Base-by-base conservation (phyloP, 1,140 invertebrate genomes). In the Cyclargus thomasi region DNA sequence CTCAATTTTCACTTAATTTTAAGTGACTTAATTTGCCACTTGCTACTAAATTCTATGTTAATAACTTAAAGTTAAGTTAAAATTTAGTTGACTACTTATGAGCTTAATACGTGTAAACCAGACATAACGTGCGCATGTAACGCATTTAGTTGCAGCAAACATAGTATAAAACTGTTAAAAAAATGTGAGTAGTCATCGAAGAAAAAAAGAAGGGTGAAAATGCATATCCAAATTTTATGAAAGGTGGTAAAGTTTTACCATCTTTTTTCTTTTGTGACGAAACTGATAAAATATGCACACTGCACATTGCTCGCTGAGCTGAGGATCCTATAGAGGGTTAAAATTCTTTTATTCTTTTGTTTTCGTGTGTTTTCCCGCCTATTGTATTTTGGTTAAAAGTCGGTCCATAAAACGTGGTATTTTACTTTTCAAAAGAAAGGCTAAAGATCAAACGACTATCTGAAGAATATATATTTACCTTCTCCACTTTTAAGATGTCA, bases 251-350 rank as follows among this genome's bases (percentile, higher is more conserved):
- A 47, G 39, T 47, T 39, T 39, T 16, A 16, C 10, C 14, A 47
- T 47, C n/a, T n/a, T 47, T 47, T 47, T 47, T 14, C 39, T 47
- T 47, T 47, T 47, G 39, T 47, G 39, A 14, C 39, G 39, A 11
- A 47, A 47, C 39, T 47, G 39, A 47, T 47, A 47, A 47, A 47
- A 47, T 47, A 47, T 47, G 39, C 39, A 47, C 39, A 47, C 29
- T 29, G 29, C 29, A 29, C 29, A 29, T 29, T 47, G 39, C 39
- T 16, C 39, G 39, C 3, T 47, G 39, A 47, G 39, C 39, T 16
- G 39, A 47, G 6, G 39, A 47, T 47, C 6, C 39, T 47, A 47
- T 47, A 47, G 39, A 14, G 39, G 39, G 39, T 47, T 47, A 47
- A 47, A 47, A 47, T 47, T 47, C 39, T 39, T 39, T 39, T 39